Conservation (phyloP, 2,888 invertebrate genomes). For the Entomobrya multifasciata region DNA sequence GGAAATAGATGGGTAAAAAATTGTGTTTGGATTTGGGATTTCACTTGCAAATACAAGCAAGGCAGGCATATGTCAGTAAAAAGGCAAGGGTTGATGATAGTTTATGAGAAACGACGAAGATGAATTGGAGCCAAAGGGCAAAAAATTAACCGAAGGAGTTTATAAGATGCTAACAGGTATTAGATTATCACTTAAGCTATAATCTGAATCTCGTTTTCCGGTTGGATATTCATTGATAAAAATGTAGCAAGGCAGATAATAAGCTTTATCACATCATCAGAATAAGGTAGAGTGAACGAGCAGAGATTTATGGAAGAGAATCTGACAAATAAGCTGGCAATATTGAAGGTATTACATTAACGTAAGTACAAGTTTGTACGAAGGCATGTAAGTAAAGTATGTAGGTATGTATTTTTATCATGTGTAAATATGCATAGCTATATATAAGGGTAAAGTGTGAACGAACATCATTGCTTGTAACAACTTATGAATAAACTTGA, state of each 20-base stretch:
- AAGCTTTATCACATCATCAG: no score
- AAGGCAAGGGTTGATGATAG: no score
- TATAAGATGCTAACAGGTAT: slow-evolving; percentile 23
- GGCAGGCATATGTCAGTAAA: no score
- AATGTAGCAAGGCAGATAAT: no score
- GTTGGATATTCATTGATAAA: slow-evolving; percentile 17
- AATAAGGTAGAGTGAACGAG: no score
- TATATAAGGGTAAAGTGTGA: not conserved
- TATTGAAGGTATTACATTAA: not conserved
- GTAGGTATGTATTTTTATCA: no score
- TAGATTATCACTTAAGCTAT: no score
- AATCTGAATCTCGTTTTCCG: no score
- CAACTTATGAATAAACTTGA: not conserved
- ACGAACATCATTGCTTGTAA: not conserved
- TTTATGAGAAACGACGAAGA: slow-evolving; percentile 8
- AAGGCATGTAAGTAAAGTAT: no score
- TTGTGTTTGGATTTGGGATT: slow-evolving; percentile 25
- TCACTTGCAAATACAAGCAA: slow-evolving; percentile 50
- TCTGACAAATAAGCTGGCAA: not conserved
- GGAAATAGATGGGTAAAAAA: slow-evolving; percentile 2
- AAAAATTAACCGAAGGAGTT: not conserved
- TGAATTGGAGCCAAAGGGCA: slow-evolving; percentile 52
- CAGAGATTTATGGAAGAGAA: not conserved
- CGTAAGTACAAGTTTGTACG: no score
- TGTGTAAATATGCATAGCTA: not conserved